Conservation (phyloP, 2,888 invertebrate genomes). For the Frankliniella fusca region DNA sequence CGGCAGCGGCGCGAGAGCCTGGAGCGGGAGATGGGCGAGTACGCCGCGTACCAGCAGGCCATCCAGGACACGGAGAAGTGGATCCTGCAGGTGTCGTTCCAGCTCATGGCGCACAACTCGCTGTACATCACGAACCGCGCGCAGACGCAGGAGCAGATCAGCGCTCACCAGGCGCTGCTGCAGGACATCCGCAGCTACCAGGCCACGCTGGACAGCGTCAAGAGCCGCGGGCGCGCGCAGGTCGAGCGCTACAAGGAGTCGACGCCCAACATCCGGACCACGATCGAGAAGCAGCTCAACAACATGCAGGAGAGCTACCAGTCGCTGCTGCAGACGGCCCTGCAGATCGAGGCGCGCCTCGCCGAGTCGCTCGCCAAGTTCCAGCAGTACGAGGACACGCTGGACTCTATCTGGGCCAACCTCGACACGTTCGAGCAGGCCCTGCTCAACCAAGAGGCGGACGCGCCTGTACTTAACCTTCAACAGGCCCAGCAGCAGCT, state of each 20-base stretch:
- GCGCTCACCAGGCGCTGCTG: constrained; percentile 74
- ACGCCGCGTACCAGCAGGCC: constrained; percentile 80
- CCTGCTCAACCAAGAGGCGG: constrained; percentile 66
- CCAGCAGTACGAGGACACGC: constrained; percentile 85
- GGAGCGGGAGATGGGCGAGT: constrained; percentile 78
- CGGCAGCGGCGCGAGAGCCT: constrained; percentile 55
- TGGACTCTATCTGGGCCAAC: constrained; percentile 78
- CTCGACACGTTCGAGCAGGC: constrained; percentile 71
- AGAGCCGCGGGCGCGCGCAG: constrained; percentile 76
- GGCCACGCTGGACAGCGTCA: constrained; percentile 72
- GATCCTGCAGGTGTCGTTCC: constrained; percentile 90
- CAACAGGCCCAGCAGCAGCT: constrained; percentile 67
- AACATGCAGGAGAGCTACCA: constrained; percentile 93
- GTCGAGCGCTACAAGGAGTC: constrained; percentile 72
- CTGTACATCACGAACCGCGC: constrained; percentile 86
- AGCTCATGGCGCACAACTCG: constrained; percentile 93
- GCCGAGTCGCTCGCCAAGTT: constrained; percentile 86
- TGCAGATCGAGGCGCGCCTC: constrained; percentile 84
- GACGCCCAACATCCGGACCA: constrained; percentile 68
- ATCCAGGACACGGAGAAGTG: constrained; percentile 94
- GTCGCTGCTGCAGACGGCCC: constrained; percentile 79
- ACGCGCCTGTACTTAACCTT: constrained; percentile 68
- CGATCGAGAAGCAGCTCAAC: constrained; percentile 77
- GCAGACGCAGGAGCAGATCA: constrained; percentile 84
- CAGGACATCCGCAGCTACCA: constrained; percentile 66